Conservation (phyloP, 2,113 vertebrate genomes). For the Anguilla rostrata region DNA sequence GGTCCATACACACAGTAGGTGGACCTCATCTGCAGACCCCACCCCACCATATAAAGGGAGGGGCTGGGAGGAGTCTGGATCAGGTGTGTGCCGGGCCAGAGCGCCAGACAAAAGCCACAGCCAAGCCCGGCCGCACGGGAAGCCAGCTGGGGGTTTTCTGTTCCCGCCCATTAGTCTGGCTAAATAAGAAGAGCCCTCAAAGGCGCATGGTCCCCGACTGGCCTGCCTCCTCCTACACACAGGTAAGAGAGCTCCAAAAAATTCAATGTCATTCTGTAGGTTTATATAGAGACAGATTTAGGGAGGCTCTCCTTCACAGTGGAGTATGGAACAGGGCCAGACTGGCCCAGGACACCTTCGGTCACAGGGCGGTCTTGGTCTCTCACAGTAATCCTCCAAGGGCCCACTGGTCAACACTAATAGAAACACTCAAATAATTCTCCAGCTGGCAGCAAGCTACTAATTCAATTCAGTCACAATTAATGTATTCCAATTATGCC, state of each 20-base stretch:
- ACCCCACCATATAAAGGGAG: slow-evolving; percentile 6
- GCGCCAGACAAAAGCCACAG: slow-evolving; percentile 73
- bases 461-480: neutral
- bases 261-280: slow-evolving; percentile 28
- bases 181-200: slow-evolving; percentile 50
- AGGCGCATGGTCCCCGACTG: slow-evolving; percentile 69
- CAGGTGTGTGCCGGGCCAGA: slow-evolving; percentile 45
- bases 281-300: neutral
- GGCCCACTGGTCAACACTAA: neutral
- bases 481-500: neutral
- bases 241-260: slow-evolving; percentile 76
- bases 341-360: slow-evolving; percentile 67
- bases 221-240: slow-evolving; percentile 71
- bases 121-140: slow-evolving; percentile 84
- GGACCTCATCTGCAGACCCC: neutral
- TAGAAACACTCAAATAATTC: neutral
- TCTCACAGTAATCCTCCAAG: slow-evolving; percentile 65
- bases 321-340: slow-evolving; percentile 71
- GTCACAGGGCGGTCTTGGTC: slow-evolving; percentile 39
- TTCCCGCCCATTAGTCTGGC: slow-evolving; percentile 42
- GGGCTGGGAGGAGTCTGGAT: neutral
- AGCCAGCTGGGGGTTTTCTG: slow-evolving; percentile 72
- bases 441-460: neutral
- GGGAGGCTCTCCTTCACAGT: slow-evolving; percentile 77
- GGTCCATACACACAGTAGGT: neutral